These are phyloP conservation scores for Pseudorhiza aurosa DNA, from an alignment of 30 jellyfish, hydroid and myxozoan genomes.

Conservation along the genomic window DNA sequence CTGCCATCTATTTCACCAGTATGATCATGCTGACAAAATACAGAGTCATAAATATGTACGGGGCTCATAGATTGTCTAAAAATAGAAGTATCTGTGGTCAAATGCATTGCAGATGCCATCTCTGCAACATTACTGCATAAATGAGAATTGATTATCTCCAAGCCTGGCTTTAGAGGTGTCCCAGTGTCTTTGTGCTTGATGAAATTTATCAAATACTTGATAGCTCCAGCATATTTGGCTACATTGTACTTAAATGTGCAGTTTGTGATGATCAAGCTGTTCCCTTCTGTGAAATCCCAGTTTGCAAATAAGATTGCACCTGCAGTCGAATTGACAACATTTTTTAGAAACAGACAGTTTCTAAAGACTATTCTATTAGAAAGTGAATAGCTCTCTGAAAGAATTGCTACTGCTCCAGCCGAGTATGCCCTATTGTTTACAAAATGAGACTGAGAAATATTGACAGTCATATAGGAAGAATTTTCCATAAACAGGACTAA, in stretches of 20 bases:
- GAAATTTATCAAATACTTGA: conserved; percentile 42
- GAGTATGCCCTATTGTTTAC: conserved; percentile 55
- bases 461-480: conserved; percentile 12
- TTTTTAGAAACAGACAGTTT: conserved; percentile 21
- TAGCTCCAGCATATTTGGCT: conserved; percentile 86
- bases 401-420: conserved; percentile 85
- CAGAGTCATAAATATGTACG: conserved; percentile 42
- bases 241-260: conserved; percentile 22
- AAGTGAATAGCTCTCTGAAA: conserved; percentile 46
- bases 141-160: conserved; percentile 18
- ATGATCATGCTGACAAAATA: conserved; percentile 57
- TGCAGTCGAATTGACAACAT: conserved; percentile 50
- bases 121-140: conserved; percentile 65
- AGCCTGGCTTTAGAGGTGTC: not conserved
- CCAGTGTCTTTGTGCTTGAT: not conserved
- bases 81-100: conserved; percentile 9
- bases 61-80: conserved; percentile 9
- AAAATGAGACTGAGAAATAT: conserved; percentile 23
- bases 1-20: not conserved
- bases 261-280: conserved; percentile 12
- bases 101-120: conserved; percentile 80
- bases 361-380: conserved; percentile 21
- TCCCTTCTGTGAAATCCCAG: conserved; percentile 41
- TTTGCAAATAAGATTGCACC: conserved; percentile 76
- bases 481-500: conserved; percentile 39